These are phyloP conservation scores for Dromococcyx pavoninus DNA, from an alignment of 2,797 vertebrate species.

Conservation along the genomic window DNA sequence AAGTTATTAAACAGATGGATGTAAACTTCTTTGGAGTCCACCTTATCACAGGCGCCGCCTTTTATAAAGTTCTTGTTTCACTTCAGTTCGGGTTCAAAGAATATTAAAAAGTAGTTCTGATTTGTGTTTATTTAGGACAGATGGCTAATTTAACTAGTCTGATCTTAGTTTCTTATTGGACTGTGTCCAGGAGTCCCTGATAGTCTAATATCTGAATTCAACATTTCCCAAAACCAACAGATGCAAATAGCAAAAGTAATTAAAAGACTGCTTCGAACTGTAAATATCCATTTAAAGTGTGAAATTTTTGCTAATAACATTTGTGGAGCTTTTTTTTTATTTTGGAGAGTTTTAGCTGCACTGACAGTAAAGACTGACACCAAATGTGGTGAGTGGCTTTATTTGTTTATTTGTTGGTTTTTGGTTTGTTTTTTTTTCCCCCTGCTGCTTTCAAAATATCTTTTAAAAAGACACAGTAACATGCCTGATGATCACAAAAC, in stretches of 20 bases:
- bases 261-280: conserved; percentile 29
- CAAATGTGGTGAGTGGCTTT: neutral
- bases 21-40: neutral
- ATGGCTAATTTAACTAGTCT: neutral
- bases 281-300: conserved; percentile 48
- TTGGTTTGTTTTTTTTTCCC: neutral
- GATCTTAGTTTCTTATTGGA: conserved; percentile 27
- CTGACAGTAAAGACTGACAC: conserved; percentile 59
- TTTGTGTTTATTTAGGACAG: conserved; percentile 10
- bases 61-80: neutral
- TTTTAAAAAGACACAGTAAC: neutral
- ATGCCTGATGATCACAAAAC: conserved; percentile 13
- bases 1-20: neutral
- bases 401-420: neutral
- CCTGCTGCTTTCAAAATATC: conserved; percentile 20
- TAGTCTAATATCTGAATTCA: neutral
- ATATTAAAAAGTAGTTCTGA: neutral
- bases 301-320: neutral
- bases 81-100: neutral
- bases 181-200: neutral
- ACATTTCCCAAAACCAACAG: neutral
- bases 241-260: conserved; percentile 46
- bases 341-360: conserved; percentile 9
- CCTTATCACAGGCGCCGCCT: neutral
- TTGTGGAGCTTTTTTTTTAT: conserved; percentile 26